Percentiles rank a stretch among this genome's conserved stretches.
Conservation (phyloP, 1,140 invertebrate genomes). For the Leptoteleia sp. region DNA sequence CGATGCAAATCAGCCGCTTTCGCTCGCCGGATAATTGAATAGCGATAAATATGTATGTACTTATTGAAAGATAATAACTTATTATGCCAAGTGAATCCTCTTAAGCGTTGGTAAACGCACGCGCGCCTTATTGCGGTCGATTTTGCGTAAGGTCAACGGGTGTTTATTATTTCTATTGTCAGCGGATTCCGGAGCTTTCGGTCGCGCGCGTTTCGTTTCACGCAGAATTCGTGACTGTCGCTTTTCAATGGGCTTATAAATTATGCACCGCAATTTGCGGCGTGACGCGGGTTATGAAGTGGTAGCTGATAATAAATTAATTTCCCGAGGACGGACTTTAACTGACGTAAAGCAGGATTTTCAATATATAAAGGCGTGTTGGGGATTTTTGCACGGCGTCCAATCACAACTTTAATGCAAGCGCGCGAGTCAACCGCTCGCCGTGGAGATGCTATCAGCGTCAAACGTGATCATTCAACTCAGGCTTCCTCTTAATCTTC, state of each 20-base stretch:
- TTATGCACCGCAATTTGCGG: constrained; percentile 10
- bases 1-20: constrained; percentile 62
- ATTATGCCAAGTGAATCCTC: constrained; percentile 57
- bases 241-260: constrained; percentile 14
- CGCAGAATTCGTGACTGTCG: no score
- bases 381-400: constrained; percentile 26
- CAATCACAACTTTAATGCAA: constrained; percentile 56
- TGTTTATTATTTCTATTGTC: constrained; percentile 19
- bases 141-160: constrained; percentile 28
- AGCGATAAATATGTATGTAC: constrained; percentile 62
- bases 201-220: background rate
- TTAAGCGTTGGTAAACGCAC: constrained; percentile 1
- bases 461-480: constrained; percentile 63
- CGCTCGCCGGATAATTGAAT: constrained; percentile 54
- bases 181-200: background rate
- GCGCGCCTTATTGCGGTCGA: background rate
- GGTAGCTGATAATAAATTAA: constrained; percentile 46
- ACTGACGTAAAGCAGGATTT: constrained; percentile 24
- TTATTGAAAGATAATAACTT: constrained; percentile 66
- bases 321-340: constrained; percentile 22
- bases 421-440: constrained; percentile 28
- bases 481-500: constrained; percentile 56
- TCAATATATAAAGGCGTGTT: constrained; percentile 26
- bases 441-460: constrained; percentile 54
- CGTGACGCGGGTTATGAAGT: constrained; percentile 24